Percentiles rank a stretch among this genome's conserved stretches.
Evolutionary conservation across 2,797 vertebrate genomes (phyloP).

Genomic region (Bucorvus abyssinicus): DNA sequence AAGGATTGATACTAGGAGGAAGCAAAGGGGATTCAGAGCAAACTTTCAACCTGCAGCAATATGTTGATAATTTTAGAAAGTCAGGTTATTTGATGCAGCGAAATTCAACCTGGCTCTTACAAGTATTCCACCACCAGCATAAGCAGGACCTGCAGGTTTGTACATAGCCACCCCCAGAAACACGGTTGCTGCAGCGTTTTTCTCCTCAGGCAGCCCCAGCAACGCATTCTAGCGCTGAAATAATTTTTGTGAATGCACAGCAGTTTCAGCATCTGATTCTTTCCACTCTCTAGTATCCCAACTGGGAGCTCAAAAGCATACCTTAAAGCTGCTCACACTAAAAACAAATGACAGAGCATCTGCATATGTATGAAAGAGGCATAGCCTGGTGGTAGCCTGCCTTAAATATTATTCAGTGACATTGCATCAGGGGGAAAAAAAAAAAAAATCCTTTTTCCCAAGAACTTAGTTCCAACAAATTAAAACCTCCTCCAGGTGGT

Average conservation of each 20-base stretch:
- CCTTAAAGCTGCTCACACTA: neutral
- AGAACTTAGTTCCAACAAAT: neutral
- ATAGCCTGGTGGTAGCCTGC: neutral
- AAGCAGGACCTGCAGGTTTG: neutral
- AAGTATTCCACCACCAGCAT: neutral
- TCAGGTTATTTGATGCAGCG: neutral
- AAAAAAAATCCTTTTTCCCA: neutral
- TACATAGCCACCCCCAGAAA: neutral
- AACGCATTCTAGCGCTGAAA: neutral
- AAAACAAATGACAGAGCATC: neutral
- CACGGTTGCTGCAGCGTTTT: neutral
- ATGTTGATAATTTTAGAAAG: neutral
- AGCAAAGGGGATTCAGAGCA: neutral
- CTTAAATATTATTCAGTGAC: neutral
- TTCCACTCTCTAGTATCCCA: neutral
- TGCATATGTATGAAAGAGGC: neutral
- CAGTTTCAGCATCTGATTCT: neutral
- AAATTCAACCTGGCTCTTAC: neutral
- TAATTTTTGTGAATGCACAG: neutral
- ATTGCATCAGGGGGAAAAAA: neutral
- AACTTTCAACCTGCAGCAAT: neutral
- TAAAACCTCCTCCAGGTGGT: neutral
- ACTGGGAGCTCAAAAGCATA: neutral
- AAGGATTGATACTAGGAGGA: neutral
- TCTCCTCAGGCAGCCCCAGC: neutral